Base-by-base conservation (phyloP, 2,888 invertebrate species). In the Hoplodrina ambigua region DNA sequence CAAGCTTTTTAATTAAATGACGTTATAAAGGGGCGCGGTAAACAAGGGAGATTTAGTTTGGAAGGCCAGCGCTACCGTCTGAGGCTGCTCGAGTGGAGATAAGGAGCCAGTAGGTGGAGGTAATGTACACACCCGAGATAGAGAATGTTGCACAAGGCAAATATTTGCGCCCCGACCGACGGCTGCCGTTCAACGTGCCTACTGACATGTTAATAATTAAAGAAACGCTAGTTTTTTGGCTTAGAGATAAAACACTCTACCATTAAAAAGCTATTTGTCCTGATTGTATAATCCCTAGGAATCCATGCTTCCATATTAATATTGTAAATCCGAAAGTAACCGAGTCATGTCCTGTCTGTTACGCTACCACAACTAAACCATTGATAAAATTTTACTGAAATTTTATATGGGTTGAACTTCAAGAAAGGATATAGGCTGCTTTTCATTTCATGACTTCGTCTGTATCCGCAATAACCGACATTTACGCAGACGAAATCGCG, bases 81-180 rank as follows among this genome's bases (percentile, higher is more conserved):
- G 87, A 86, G 89, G 86, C 91, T 92, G 93, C 85, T 86, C 82
- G 83, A 86, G 83, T 81, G 80, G 71, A 92, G 94, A 94, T 94
- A 94, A 94, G 91, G 86, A 87, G 83, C 79, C 81, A 85, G 87
- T 86, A 88, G 88, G 87, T 87, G 87, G 87, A 90, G 87, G 88
- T 88, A 90, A 88, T 89, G 89, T 93, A 93, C 90, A 92, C 88
- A 92, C 72, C 70, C 76, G 80, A 91, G 91, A 93, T 92, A 93
- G 87, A 85, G 83, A 87, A 86, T 87, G 88, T 90, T 93, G 90
- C 88, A 90, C 87, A 89, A 88, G 83, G 88, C 89, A 91, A 94
- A 94, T 92, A 93, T 94, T 93, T 92, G 90, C 81, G 79, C 74
- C 79, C 77, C 80, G 79, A 72, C 69, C 71, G 77, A 72, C 82